These are phyloP conservation scores for Agelaius tricolor DNA, from an alignment of 2,113 vertebrate species.

Conservation along the genomic window DNA sequence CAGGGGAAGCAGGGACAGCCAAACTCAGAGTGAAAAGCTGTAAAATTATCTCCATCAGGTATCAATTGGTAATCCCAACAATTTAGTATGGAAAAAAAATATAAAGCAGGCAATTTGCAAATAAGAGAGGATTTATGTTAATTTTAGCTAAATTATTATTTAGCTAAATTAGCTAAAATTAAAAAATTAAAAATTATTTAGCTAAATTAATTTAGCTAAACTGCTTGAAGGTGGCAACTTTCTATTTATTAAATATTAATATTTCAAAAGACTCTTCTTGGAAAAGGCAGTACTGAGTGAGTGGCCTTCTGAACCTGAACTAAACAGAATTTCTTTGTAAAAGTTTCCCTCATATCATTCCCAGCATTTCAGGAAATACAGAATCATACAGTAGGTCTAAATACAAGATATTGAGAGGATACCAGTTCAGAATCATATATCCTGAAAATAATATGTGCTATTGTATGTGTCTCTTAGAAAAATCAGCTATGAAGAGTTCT, in stretches of 20 bases:
- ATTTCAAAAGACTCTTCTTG: background rate
- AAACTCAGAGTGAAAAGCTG: background rate
- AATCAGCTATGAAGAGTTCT: slow-evolving; percentile 52
- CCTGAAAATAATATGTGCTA: slow-evolving; percentile 37
- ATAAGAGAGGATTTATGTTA: background rate
- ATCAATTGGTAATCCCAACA: background rate
- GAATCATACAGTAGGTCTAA: background rate
- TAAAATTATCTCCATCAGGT: background rate
- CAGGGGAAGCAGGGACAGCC: background rate
- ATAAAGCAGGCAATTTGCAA: background rate
- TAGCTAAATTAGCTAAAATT: background rate
- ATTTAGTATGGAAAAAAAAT: background rate
- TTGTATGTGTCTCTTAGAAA: slow-evolving; percentile 28
- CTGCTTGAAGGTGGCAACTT: background rate
- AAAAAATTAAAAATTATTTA: background rate
- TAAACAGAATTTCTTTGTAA: background rate
- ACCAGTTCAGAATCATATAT: background rate
- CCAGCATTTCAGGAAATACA: background rate
- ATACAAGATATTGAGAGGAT: background rate
- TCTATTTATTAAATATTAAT: background rate
- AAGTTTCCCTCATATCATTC: background rate
- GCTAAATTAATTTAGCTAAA: background rate
- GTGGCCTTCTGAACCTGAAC: background rate
- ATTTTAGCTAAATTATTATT: background rate
- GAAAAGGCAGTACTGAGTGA: background rate